Evolutionary conservation across 2,113 vertebrate genomes (phyloP), one percentile per base, ranked within the genome.

Genomic region (Strix aluco): DNA sequence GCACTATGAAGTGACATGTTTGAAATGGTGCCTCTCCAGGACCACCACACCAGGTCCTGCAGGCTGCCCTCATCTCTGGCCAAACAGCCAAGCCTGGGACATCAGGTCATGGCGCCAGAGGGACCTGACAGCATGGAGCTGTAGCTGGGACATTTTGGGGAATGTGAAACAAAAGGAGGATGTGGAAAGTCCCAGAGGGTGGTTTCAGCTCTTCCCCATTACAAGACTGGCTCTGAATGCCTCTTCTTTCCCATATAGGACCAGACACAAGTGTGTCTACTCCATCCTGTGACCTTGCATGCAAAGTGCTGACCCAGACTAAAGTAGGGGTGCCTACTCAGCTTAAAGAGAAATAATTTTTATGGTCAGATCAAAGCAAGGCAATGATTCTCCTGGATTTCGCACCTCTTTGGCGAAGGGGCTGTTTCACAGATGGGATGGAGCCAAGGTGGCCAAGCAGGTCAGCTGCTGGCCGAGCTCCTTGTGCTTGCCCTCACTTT

Each of bases 291-390:
- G 19, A 40, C 44, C 44, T 8, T 13, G 36, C 61, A 29, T 0
- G 1, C 8, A 2, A 15, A 55, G 42, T 15, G 15, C 62, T 80
- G 59, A 40, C 18, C 14, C 0, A 1, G 70, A 13, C 1, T 6
- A 44, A 57, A 30, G 46, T 0, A 2, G 42, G 70, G 34, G 4
- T 58, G 13, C 30, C 36, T 52, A 1, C 55, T 80, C 17, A 20
- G 13, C 67, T 58, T 47, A 19, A 55, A 57, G 6, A 42, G 3
- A 36, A 54, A 59, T 18, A 0, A 4, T 4, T 44, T 74, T 14
- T 74, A 5, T 52, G 49, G 36, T 25, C 54, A 46, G 66, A 51
- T 51, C 12, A n/a, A 32, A 74, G 36, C 30, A 29, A 61, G 46
- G 11, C 55, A 10, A 26, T 10, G 30, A 12, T 40, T 52, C 26